Evolutionary conservation across 2,888 invertebrate genomes (phyloP), one percentile per base, ranked within the genome.

Genomic region (Tinea semifulvella): DNA sequence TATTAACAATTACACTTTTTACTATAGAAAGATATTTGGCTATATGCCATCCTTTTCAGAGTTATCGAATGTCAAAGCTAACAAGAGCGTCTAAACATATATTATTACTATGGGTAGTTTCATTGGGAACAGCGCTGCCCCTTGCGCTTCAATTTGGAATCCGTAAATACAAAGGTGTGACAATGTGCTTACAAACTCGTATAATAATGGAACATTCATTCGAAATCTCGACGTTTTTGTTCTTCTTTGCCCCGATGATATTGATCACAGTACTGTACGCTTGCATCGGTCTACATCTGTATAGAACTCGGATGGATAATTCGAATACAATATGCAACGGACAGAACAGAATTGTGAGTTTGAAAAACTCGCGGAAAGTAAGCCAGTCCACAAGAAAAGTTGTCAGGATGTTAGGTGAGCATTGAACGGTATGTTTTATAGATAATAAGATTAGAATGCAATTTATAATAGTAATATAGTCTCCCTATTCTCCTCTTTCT

Each of bases 11-110:
- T 50, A 91, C 92, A 0, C 86, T 92, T 11, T 95, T 94, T 66
- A 94, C 94, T 0, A 85, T 91, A 27, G 94, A 94, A 63, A 82
- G 86, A 47, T 86, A 86, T 52, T 66, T 86, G 48, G 86, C 86
- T 7, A 86, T 86, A 48, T 86, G 86, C 52, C 85, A 86, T 53
- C 86, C 86, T 1, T 86, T 86, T 53, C 63, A 85, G 25, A 84
- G 85, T 3, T 94, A 95, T 61, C 92, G 92, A 48, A 90, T 94
- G 88, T 94, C 94, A 3, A 93, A 93, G 58, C 73, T 96, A 28
- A 89, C 92, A 11, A 83, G 96, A 20, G 95, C 93, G 7, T 83
- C 92, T 46, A 90, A 90, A 60, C 87, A 92, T 55, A 91, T 96
- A 28, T 65, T 92, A 16, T 71, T 86, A 31, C 86, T 96, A 50